Conservation (phyloP, 2,888 invertebrate genomes). For the Branchipolynoe longqiensis region DNA sequence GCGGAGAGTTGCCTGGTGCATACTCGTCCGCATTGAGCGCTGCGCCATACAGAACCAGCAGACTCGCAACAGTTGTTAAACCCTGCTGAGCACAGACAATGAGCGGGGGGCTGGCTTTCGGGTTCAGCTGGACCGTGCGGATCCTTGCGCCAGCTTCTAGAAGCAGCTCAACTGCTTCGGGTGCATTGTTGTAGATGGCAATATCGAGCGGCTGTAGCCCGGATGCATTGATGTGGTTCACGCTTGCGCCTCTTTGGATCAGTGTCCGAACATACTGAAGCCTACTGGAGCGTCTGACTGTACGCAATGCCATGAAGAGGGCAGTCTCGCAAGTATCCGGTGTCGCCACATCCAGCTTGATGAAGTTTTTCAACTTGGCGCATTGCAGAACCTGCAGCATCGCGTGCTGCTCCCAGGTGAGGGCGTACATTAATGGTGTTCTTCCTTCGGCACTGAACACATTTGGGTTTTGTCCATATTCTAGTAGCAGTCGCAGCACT, state of each 20-base stretch:
- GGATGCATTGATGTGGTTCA: slow-evolving; percentile 1
- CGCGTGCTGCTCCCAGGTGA: slow-evolving; percentile 30
- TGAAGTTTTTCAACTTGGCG: not conserved
- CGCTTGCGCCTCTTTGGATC: slow-evolving; percentile 6
- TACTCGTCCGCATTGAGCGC: slow-evolving; percentile 23
- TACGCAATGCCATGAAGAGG: slow-evolving; percentile 13
- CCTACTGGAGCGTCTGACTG: not conserved
- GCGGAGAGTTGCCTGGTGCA: not conserved
- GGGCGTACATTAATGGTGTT: slow-evolving; percentile 43
- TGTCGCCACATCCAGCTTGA: slow-evolving; percentile 3
- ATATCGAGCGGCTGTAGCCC: slow-evolving; percentile 11
- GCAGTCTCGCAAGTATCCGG: slow-evolving; percentile 29
- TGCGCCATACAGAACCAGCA: slow-evolving; percentile 28
- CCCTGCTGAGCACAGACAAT: slow-evolving; percentile 32
- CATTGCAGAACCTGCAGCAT: not conserved
- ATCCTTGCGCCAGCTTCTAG: slow-evolving; percentile 19
- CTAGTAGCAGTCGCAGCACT: slow-evolving; percentile 27
- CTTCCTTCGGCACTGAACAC: slow-evolving; percentile 39
- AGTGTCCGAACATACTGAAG: slow-evolving; percentile 7
- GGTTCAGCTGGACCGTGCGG: not conserved
- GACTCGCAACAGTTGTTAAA: not conserved
- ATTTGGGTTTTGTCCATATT: slow-evolving; percentile 21
- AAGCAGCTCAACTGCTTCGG: not conserved
- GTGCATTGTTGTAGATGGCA: not conserved
- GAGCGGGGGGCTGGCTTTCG: not conserved